phyloP scores from a whole-genome alignment of 2,888 invertebrate species.

The Sinohyriopsis cumingii region DNA sequence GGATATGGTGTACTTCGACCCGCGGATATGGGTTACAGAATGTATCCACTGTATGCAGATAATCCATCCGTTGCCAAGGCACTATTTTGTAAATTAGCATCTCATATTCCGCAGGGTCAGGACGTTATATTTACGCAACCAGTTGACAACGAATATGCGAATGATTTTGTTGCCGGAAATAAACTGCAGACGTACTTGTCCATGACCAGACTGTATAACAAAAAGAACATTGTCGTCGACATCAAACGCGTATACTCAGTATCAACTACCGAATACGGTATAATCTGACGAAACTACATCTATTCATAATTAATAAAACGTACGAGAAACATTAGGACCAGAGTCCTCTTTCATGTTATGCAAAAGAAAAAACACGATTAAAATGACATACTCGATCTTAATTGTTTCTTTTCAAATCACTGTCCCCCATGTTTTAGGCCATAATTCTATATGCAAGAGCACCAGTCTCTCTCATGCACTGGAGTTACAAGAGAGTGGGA shows the following conservation, averaged over 20 bases:
- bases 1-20: constrained; percentile 47
- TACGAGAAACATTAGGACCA: too few species aligned
- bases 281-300: constrained; percentile 17
- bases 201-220: constrained; percentile 52
- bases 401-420: too few species aligned
- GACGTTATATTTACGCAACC: constrained; percentile 47
- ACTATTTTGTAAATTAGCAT: constrained; percentile 40
- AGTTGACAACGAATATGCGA: constrained; percentile 43
- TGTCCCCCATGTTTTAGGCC: too few species aligned
- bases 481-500: too few species aligned
- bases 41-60: constrained; percentile 51
- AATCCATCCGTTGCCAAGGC: constrained; percentile 38
- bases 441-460: too few species aligned
- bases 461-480: too few species aligned
- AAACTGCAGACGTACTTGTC: constrained; percentile 43
- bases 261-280: constrained; percentile 47
- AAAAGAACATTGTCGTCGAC: constrained; percentile 45
- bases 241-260: constrained; percentile 42
- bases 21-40: constrained; percentile 41
- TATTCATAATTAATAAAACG: too few species aligned
- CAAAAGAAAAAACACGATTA: too few species aligned
- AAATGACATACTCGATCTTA: too few species aligned
- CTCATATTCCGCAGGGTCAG: constrained; percentile 39
- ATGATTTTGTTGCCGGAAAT: constrained; percentile 41
- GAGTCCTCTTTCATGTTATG: too few species aligned